A percentile compares a stretch with the other conserved stretches of the same genome.
phyloP scores from a whole-genome alignment of 2,113 vertebrate species.

The Chlorocebus sabaeus region DNA sequence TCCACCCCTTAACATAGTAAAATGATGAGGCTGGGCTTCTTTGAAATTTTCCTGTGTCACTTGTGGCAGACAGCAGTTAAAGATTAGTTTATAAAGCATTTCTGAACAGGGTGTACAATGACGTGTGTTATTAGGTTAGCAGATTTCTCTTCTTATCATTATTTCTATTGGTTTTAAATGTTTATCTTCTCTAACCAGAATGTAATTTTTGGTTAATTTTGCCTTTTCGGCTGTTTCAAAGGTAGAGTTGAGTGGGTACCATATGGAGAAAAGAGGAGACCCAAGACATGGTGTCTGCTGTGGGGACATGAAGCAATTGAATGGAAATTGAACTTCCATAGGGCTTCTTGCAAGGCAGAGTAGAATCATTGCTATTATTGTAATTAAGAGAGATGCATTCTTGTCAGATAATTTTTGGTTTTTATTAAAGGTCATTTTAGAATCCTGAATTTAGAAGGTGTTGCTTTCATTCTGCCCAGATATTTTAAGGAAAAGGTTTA shows the following conservation, averaged over 20 bases:
- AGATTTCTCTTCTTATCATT: background rate
- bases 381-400: constrained; percentile 24
- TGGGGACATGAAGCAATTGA: background rate
- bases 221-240: background rate
- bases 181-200: background rate
- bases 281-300: accelerated
- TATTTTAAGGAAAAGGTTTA: background rate
- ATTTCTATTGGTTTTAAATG: background rate
- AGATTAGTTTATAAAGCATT: background rate
- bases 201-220: background rate
- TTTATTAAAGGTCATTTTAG: constrained; percentile 39
- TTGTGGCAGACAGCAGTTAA: background rate
- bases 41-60: background rate
- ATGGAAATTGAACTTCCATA: background rate
- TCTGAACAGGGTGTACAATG: background rate
- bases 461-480: background rate
- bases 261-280: background rate
- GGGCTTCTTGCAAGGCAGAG: background rate
- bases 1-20: background rate
- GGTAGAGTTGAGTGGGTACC: background rate
- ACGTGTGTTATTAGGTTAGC: background rate
- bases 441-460: background rate
- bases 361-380: background rate
- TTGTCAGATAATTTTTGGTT: constrained; percentile 30
- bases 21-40: background rate